Evolutionary conservation across 1,140 invertebrate genomes (phyloP).

Genomic region (Drosophila arawakana): DNA sequence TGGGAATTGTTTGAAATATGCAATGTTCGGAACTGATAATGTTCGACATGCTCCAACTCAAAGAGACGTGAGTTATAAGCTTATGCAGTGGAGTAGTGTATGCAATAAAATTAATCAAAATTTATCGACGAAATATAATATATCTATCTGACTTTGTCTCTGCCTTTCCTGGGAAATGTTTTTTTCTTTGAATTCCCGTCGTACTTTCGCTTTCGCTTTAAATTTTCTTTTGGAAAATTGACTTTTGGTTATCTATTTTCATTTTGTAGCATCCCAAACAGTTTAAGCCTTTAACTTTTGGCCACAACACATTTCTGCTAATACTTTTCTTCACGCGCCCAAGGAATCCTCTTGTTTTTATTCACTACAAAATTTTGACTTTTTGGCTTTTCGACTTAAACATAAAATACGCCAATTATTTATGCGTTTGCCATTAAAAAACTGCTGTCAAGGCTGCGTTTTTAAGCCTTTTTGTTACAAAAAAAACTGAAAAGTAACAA

Average conservation of each 20-base stretch:
- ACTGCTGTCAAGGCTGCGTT: slow-evolving; percentile 53
- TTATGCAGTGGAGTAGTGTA: neutral
- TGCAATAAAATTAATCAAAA: no score
- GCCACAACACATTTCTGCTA: slow-evolving; percentile 31
- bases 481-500: slow-evolving; percentile 17
- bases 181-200: neutral
- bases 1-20: slow-evolving; percentile 29
- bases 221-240: slow-evolving; percentile 43
- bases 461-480: slow-evolving; percentile 69
- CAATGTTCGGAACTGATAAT: slow-evolving; percentile 23
- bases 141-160: no score
- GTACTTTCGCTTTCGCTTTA: slow-evolving; percentile 9
- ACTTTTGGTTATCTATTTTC: slow-evolving; percentile 41
- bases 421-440: slow-evolving; percentile 20
- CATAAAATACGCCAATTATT: slow-evolving; percentile 17
- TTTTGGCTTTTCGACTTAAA: slow-evolving; percentile 76
- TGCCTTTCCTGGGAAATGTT: no score
- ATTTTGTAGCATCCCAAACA: slow-evolving; percentile 32
- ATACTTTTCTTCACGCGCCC: slow-evolving; percentile 28
- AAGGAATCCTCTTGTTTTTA: slow-evolving; percentile 23
- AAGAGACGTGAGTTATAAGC: slow-evolving; percentile 10
- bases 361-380: slow-evolving; percentile 64
- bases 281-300: slow-evolving; percentile 40
- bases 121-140: no score
- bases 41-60: slow-evolving; percentile 20